Percentiles rank a stretch among this genome's conserved stretches.
phyloP scores from a whole-genome alignment of 1,140 invertebrate genomes.

The Myzus persicae region DNA sequence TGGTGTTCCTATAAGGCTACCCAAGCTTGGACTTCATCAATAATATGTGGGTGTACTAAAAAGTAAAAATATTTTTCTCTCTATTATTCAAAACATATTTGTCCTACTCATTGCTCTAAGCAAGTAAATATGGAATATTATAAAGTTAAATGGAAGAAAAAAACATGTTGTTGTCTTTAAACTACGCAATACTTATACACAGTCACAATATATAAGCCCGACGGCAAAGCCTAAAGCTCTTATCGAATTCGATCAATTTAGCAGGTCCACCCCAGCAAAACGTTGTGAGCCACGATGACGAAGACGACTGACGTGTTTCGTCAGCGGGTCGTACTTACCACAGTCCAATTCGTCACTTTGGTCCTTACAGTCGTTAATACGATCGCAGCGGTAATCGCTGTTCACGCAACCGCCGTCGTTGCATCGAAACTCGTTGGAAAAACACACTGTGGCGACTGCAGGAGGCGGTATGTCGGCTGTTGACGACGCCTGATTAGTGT shows the following conservation, averaged over 20 bases:
- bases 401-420: slow-evolving; percentile 69
- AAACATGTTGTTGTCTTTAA: neutral
- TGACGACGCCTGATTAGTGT: neutral
- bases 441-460: slow-evolving; percentile 38
- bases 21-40: neutral
- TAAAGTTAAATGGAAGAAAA: neutral
- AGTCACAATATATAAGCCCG: neutral
- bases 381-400: slow-evolving; percentile 72
- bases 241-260: neutral
- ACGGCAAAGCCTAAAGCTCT: slow-evolving; percentile 39
- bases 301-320: neutral
- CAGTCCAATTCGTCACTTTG: slow-evolving; percentile 84
- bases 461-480: neutral
- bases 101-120: neutral
- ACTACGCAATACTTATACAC: neutral
- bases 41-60: neutral
- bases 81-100: neutral
- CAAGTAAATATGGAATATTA: neutral
- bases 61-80: neutral
- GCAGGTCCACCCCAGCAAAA: neutral
- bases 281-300: neutral
- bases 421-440: slow-evolving; percentile 68
- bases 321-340: slow-evolving; percentile 62
- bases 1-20: neutral
- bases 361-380: slow-evolving; percentile 74